Evolutionary conservation across 2,888 invertebrate species (phyloP).

Genomic region (Allygus modestus): DNA sequence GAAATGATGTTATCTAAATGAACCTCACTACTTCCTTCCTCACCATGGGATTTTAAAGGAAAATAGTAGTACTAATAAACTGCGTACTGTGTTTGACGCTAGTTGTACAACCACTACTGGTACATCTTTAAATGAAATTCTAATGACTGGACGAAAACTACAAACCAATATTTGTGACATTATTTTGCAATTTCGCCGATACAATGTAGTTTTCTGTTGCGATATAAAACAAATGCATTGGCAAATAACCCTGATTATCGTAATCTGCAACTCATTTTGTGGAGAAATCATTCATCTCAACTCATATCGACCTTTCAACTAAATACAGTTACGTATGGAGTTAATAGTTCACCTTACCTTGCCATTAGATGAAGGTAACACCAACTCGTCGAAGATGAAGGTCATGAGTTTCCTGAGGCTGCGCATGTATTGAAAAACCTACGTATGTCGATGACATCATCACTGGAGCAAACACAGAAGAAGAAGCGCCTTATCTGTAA

Average conservation of each 20-base stretch:
- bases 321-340: not conserved
- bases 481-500: constrained; percentile 14
- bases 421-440: not conserved
- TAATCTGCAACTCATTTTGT: constrained; percentile 12
- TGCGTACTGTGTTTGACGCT: not conserved
- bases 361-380: not conserved
- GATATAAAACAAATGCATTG: constrained; percentile 42
- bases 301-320: not conserved
- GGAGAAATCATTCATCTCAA: not conserved
- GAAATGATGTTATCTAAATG: not conserved
- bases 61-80: constrained; percentile 14
- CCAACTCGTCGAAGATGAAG: constrained; percentile 18
- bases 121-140: not conserved
- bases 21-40: constrained; percentile 29
- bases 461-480: constrained; percentile 17
- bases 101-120: constrained; percentile 13
- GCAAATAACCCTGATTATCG: constrained; percentile 34
- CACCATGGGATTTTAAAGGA: constrained; percentile 1
- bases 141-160: not conserved
- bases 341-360: constrained; percentile 12
- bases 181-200: not conserved
- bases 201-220: constrained; percentile 53
- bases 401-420: not conserved
- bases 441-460: constrained; percentile 37
- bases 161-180: constrained; percentile 49